Base-by-base conservation (phyloP, 1,140 invertebrate genomes). In the Acromyrmex heyeri region DNA sequence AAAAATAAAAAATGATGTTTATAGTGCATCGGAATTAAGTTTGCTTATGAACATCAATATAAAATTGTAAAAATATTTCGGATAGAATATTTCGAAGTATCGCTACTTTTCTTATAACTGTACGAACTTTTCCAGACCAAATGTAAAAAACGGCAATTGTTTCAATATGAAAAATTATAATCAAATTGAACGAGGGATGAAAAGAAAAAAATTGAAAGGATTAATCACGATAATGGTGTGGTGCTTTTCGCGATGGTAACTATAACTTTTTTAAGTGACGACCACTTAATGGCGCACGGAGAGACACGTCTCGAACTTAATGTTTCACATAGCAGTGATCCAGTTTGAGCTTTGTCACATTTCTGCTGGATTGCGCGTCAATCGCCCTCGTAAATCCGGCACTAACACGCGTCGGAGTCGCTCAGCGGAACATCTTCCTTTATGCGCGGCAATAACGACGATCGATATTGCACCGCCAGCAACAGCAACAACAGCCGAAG, bases 361-460 rank as follows among this genome's bases (percentile, higher is more conserved):
- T 75, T 61, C 79, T 75, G 69, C 27, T 55, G 38, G 24, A 69
- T 34, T 75, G 24, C 69, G 67, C 55, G 79, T 83, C 79, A 83
- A 83, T 83, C 79, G 79, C 55, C 50, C 69, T 62, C 69, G 79
- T 83, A 83, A 83, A 83, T 83, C 79, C 69, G 38, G 69, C 44
- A 75, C 79, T 75, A 83, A 83, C 69, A 83, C 79, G 79, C 69
- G 55, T 61, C 67, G 67, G 34, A 82, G 55, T 61, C 79, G 79
- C 79, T 83, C 69, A 50, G 55, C 69, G 79, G 50, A 83, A 83
- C 79, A 75, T 75, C 79, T 82, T 82, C 79, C 79, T 83, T 83
- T 83, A 83, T 83, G 70, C 79, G 24, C 69, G 55, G 44, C 69
- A 48, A 75, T 83, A 73, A 83, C 69, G 79, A 38, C 55, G 79